Percentiles rank a stretch among this genome's conserved stretches.
Evolutionary conservation across 1,140 invertebrate genomes (phyloP).

Genomic region (Diplogasteroides magnus): DNA sequence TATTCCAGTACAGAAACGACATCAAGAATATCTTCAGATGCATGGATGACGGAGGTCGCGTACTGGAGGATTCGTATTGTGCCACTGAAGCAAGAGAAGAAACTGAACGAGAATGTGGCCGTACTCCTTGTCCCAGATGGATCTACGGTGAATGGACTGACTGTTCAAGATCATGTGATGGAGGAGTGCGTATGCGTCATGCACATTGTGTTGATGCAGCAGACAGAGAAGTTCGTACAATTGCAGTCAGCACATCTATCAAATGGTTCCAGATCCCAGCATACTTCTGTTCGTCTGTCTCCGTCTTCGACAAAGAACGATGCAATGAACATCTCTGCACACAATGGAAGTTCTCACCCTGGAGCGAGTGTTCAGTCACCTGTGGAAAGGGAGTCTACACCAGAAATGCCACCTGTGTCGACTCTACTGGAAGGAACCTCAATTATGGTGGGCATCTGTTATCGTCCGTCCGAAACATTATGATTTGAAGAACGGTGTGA

Average conservation of each 20-base stretch:
- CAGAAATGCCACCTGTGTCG: slow-evolving; percentile 63
- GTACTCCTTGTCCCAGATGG: slow-evolving; percentile 50
- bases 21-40: slow-evolving; percentile 54
- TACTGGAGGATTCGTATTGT: slow-evolving; percentile 31
- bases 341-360: slow-evolving; percentile 48
- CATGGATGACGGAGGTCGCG: slow-evolving; percentile 57
- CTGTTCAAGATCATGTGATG: slow-evolving; percentile 70
- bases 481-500: slow-evolving; percentile 33
- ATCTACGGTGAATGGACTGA: slow-evolving; percentile 56
- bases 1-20: not conserved
- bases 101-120: slow-evolving; percentile 45
- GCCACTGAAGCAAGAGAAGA: slow-evolving; percentile 27
- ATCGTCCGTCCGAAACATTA: not conserved
- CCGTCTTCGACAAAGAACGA: slow-evolving; percentile 38
- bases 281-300: not conserved
- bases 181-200: slow-evolving; percentile 64
- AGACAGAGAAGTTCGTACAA: slow-evolving; percentile 36
- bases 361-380: slow-evolving; percentile 65
- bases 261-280: not conserved
- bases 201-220: slow-evolving; percentile 63
- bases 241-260: not conserved
- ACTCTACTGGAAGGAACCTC: slow-evolving; percentile 43
- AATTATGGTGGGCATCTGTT: not conserved
- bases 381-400: slow-evolving; percentile 68
- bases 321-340: slow-evolving; percentile 52